These are phyloP conservation scores for Cydia fagiglandana DNA, from an alignment of 1,140 invertebrate species.

Conservation along the genomic window DNA sequence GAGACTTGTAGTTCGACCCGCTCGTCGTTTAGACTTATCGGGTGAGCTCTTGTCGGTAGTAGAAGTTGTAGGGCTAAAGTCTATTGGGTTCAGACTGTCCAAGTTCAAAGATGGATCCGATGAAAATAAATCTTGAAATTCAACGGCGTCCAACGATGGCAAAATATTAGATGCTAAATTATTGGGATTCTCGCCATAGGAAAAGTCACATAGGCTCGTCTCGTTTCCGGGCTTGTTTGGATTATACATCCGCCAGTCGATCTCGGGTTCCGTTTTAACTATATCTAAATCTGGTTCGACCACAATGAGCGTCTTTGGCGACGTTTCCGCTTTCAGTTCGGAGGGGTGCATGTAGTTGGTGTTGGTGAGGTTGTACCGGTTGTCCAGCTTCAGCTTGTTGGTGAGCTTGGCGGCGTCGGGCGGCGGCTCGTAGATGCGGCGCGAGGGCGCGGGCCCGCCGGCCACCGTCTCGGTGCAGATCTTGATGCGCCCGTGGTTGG, in stretches of 20 bases:
- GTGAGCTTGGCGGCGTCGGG: slow-evolving; percentile 41
- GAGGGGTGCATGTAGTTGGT: slow-evolving; percentile 40
- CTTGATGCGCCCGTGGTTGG: slow-evolving; percentile 60
- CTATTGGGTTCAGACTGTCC: slow-evolving; percentile 47
- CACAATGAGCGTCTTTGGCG: slow-evolving; percentile 46
- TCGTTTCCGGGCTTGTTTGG: slow-evolving; percentile 44
- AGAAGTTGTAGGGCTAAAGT: slow-evolving; percentile 32
- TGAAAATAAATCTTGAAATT: slow-evolving; percentile 58
- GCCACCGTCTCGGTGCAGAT: slow-evolving; percentile 43
- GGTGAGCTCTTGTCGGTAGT: slow-evolving; percentile 40
- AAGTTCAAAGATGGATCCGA: slow-evolving; percentile 47
- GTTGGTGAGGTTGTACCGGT: slow-evolving; percentile 39
- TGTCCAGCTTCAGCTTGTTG: slow-evolving; percentile 41
- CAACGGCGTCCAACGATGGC: slow-evolving; percentile 51
- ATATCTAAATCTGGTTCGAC: slow-evolving; percentile 56
- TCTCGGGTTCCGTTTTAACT: slow-evolving; percentile 57
- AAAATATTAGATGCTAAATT: slow-evolving; percentile 46
- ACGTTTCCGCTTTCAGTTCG: slow-evolving; percentile 48
- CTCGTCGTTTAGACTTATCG: slow-evolving; percentile 49
- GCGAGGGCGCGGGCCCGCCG: slow-evolving; percentile 34
- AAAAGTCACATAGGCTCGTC: slow-evolving; percentile 56
- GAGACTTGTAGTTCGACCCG: slow-evolving; percentile 46
- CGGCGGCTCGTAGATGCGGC: slow-evolving; percentile 54
- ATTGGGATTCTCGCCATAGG: slow-evolving; percentile 50
- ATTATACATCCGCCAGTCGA: slow-evolving; percentile 55